phyloP scores from a whole-genome alignment of 2,797 vertebrate genomes.

The Enteromius paludinosus region DNA sequence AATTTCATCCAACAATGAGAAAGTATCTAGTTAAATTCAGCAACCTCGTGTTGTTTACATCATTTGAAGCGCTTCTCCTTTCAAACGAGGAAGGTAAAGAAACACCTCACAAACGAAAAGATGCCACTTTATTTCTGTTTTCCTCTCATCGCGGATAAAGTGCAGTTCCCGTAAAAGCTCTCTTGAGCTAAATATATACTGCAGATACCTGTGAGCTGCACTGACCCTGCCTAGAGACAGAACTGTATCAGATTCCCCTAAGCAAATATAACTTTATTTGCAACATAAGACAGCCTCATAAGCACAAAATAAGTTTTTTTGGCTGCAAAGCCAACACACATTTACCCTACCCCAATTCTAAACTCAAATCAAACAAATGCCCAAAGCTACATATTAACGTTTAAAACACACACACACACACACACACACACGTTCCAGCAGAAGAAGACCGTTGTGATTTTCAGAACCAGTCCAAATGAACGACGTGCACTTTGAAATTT shows the following conservation, averaged over 20 bases:
- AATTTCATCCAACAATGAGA: not conserved
- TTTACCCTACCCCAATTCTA: not conserved
- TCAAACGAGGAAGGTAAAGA: not conserved
- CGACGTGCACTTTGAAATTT: not conserved
- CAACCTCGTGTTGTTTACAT: not conserved
- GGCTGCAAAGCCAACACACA: not conserved
- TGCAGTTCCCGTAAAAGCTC: conserved; percentile 17
- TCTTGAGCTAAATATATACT: conserved; percentile 39
- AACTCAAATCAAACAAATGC: not conserved
- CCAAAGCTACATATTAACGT: not conserved
- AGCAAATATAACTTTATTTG: not conserved
- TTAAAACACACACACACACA: no score
- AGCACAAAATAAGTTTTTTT: not conserved
- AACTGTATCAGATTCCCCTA: conserved; percentile 26
- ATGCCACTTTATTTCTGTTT: not conserved
- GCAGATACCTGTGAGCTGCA: conserved; percentile 29
- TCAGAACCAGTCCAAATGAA: not conserved
- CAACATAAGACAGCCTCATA: not conserved
- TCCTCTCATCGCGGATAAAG: not conserved
- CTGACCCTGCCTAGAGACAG: conserved; percentile 40
- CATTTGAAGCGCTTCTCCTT: not conserved
- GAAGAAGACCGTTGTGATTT: not conserved
- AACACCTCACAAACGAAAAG: not conserved
- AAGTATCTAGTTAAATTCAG: not conserved
- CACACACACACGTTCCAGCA: not conserved